A percentile compares a stretch with the other conserved stretches of the same genome.
Evolutionary conservation across 2,113 vertebrate genomes (phyloP).

Genomic region (Hippocampus guttulatus): DNA sequence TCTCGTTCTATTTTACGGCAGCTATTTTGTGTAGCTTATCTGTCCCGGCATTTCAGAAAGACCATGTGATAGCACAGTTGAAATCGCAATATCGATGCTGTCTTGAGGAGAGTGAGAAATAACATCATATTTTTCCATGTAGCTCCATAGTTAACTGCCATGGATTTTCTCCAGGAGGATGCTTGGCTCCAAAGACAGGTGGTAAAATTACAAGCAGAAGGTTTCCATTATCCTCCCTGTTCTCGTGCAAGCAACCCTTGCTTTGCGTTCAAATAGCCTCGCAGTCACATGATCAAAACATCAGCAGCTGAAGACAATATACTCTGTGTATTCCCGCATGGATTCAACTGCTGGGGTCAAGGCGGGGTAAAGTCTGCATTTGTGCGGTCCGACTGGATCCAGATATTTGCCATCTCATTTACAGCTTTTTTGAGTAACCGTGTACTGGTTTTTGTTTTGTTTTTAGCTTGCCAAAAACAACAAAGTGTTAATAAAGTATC

Average conservation of each 20-base stretch:
- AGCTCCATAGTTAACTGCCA: not conserved
- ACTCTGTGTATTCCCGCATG: not conserved
- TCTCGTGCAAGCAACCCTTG: constrained; percentile 4
- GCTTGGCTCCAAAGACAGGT: not conserved
- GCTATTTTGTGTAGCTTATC: not conserved
- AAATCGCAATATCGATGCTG: not conserved
- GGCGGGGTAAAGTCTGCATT: not conserved
- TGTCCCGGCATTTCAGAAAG: not conserved
- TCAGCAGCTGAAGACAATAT: constrained; percentile 11
- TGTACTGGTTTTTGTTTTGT: too few relatives aligned
- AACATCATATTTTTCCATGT: not conserved
- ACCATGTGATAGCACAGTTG: not conserved
- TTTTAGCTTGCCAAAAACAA: too few relatives aligned
- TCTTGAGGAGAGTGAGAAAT: not conserved
- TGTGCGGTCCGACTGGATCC: not conserved
- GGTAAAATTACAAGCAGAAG: constrained; percentile 2
- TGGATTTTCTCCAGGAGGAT: not conserved
- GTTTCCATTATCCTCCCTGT: not conserved
- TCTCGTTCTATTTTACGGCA: constrained; percentile 1
- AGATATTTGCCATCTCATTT: not conserved
- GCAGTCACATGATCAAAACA: constrained; percentile 10
- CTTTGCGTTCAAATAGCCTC: not conserved
- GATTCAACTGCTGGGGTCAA: not conserved
- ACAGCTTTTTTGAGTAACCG: not conserved
- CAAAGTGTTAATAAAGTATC: too few relatives aligned